Evolutionary conservation across 2,113 vertebrate genomes (phyloP).

Genomic region (Myrmophylax atrothorax): DNA sequence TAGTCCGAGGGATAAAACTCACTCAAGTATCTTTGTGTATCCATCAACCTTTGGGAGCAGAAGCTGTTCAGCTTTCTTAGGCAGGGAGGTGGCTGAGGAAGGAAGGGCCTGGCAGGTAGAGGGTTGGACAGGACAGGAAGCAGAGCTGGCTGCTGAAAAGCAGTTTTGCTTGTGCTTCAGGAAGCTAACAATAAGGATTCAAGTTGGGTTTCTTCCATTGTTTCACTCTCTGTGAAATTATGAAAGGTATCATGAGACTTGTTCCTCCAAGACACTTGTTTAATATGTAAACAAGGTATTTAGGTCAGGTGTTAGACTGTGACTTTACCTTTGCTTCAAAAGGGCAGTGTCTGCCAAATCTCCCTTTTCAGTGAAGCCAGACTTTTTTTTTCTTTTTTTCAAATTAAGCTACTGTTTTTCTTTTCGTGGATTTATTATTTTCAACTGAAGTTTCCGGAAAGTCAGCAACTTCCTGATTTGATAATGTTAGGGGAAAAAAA

Average conservation of each 20-base stretch:
- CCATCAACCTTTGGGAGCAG: neutral
- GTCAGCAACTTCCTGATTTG: constrained; percentile 2
- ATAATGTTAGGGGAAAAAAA: neutral
- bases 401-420: neutral
- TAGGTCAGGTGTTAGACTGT: neutral
- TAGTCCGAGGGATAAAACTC: neutral
- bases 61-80: neutral
- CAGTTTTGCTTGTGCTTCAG: neutral
- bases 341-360: neutral
- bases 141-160: neutral
- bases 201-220: neutral
- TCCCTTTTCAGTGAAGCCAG: neutral
- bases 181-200: neutral
- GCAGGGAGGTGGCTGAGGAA: neutral
- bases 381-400: neutral
- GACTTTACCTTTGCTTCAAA: neutral
- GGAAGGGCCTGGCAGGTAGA: neutral
- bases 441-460: constrained; percentile 7
- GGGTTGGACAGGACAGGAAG: fast-evolving
- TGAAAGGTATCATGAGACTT: neutral
- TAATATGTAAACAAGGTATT: neutral
- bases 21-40: neutral
- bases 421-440: constrained; percentile 22
- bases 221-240: neutral
- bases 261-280: neutral